Evolutionary conservation across 2,888 invertebrate species (phyloP).

Genomic region (Mythimna loreyi): DNA sequence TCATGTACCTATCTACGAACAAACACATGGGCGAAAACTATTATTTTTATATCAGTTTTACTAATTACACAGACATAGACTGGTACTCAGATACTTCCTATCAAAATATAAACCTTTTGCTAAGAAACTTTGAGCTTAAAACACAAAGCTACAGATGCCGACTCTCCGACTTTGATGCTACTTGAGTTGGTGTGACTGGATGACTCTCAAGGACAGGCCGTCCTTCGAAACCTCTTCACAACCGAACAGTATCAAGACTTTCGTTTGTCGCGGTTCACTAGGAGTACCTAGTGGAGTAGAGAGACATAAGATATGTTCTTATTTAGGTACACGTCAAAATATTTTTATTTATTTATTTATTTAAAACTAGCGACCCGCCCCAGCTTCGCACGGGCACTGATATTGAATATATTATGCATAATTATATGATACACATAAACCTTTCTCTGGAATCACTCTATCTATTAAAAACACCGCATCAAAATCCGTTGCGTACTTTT

Average conservation of each 20-base stretch:
- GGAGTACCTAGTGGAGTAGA: too few relatives aligned
- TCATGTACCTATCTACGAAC: too few relatives aligned
- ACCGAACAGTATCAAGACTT: slow-evolving; percentile 33
- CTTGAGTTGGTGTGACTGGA: slow-evolving; percentile 49
- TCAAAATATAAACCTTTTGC: slow-evolving; percentile 2
- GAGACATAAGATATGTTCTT: too few relatives aligned
- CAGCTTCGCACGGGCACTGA: too few relatives aligned
- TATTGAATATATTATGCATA: too few relatives aligned
- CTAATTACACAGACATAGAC: background rate
- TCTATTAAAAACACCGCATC: too few relatives aligned
- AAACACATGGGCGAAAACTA: background rate
- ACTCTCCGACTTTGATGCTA: slow-evolving; percentile 30
- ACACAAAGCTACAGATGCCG: slow-evolving; percentile 16
- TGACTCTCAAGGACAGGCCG: slow-evolving; percentile 40
- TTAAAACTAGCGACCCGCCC: too few relatives aligned
- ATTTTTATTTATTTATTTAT: too few relatives aligned
- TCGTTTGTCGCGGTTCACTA: slow-evolving; percentile 7
- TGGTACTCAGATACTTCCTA: background rate
- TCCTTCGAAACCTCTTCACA: slow-evolving; percentile 36
- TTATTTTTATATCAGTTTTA: background rate
- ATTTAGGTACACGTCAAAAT: background rate
- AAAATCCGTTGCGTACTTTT: too few relatives aligned
- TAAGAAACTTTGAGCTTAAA: slow-evolving; percentile 9
- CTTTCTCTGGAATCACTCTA: too few relatives aligned
- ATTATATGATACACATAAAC: too few relatives aligned